Base-by-base conservation (phyloP, 2,888 invertebrate genomes). In the Pogonocherus hispidulus region DNA sequence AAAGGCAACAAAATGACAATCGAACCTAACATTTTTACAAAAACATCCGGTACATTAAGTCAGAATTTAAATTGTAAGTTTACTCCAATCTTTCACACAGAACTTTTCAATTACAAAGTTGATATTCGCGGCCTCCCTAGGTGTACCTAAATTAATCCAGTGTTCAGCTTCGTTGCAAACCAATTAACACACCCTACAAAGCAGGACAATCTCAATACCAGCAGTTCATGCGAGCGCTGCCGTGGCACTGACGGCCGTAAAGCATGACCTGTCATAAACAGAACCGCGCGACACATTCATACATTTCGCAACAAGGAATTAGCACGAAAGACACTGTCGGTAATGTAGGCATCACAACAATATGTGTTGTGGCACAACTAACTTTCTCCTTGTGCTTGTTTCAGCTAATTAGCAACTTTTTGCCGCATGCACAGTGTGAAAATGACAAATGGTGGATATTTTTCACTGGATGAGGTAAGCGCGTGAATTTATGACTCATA, bases 231-330 rank as follows among this genome's bases (percentile, higher is more conserved):
- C 41, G 41, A 41, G 41, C n/a, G 22, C 27, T 18, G 9, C 11
- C 59, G 59, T 59, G 59, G 32, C 59, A 59, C 27, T 59, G 59
- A 59, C 59, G 32, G 46, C 46, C 41, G 32, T 59, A 59, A 59
- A 47, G 32, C 47, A 59, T 59, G 46, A 27, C 46, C 32, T 32
- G 59, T 59, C 59, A 59, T 59, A 32, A 47, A 32, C 59, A 59
- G 47, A 47, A 47, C 32, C 23, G 47, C 47, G 5, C 27, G 23
- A 41, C 41, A 41, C 41, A 41, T 20, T 41, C 44, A 23, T 59
- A 47, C 18, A 32, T 32, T 59, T 47, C 47, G 47, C 32, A 59
- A 46, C 47, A 47, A 46, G 32, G 16, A 59, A 59, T 27, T 59
- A 47, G 19, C n/a, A 8, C 11, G 18, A 8, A 44, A 57, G 18